Base-by-base conservation (phyloP, 2,113 vertebrate genomes). In the Madoqua kirkii region DNA sequence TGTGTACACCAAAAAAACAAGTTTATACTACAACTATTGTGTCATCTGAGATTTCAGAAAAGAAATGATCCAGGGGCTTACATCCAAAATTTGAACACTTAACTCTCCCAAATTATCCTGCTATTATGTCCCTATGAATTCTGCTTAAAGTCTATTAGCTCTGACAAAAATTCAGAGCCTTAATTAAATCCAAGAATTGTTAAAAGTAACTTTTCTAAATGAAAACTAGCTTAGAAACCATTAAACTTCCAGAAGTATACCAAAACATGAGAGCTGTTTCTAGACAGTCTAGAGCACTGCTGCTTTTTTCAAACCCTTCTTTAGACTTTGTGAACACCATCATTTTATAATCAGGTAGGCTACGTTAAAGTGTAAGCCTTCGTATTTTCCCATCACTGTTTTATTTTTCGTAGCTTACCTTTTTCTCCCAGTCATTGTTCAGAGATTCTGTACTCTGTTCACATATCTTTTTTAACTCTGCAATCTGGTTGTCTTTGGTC, bases 401-500 rank as follows among this genome's bases (percentile, higher is more conserved):
- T 86, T 50, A 78, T 31, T 50, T 52, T 48, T 43, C 2, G 60
- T 2, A 27, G 8, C 97, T 97, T 99, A 99, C 99, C 99, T 99
- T 99, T 98, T 99, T 99, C 98, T 99, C 99, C 99, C 99, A 99
- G 86, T 99, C 99, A 3, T 99, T 99, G 98, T 99, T 99, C 98
- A 99, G 95, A 96, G 98, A 99, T 55, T 99, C 99, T 8, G 93
- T 88, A 96, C 99, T 99, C 95, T 99, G 99, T 96, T 99, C 99
- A 84, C 99, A 99, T 98, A 99, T 99, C 98, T 99, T 99, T 99
- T 99, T 99, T 96, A 99, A 98, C 98, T 99, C 99, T 29, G 92
- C 79, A 88, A 99, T 99, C 99, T 99, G 99, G 97, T 99, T 99
- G 93, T 99, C 99, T 98, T 99, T 99, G 93, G 99, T 99, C 98